Base-by-base conservation (phyloP, 2,888 invertebrate species). In the Fragum sueziense region DNA sequence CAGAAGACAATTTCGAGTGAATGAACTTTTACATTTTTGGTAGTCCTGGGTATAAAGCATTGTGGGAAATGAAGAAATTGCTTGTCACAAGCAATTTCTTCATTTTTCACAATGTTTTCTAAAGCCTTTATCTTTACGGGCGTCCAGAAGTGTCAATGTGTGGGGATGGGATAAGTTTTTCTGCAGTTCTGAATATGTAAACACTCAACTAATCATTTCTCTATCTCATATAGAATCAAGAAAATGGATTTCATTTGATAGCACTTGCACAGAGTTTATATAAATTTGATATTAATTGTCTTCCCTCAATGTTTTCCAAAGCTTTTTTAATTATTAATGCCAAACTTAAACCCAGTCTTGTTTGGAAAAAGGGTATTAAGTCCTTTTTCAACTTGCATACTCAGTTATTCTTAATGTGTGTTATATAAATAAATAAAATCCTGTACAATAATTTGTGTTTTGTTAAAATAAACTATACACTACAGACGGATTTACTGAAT, bases 401-500 rank as follows among this genome's bases (percentile, higher is more conserved):
- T 47, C 47, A 47, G n/a, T n/a, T n/a, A n/a, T n/a, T n/a, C n/a
- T n/a, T n/a, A n/a, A n/a, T n/a, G n/a, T n/a, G n/a, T n/a, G n/a
- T n/a, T 20, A 47, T n/a, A 47, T 47, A 20, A 47, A 47, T 47
- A 47, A 47, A 47, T 47, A 47, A 47, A 47, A 47, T 14, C 47
- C 14, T 47, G 4, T 47, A 47, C 47, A 47, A 47, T 47, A 47
- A 9, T 47, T 47, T 47, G 47, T 47, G 47, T 47, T 47, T 37
- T 47, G 47, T 47, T 47, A 47, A 47, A 47, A 47, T 14, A n/a
- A 47, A 14, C 47, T 47, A 14, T 47, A 47, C 47, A 70, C 54
- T 79, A 37, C 69, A 69, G 68, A 77, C 73, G 73, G 77, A 73
- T 77, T 72, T 37, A 57, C 68, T 59, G 77, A 25, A 65, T 33